Base-by-base conservation (phyloP, 2,113 vertebrate genomes). In the Heterotis niloticus region DNA sequence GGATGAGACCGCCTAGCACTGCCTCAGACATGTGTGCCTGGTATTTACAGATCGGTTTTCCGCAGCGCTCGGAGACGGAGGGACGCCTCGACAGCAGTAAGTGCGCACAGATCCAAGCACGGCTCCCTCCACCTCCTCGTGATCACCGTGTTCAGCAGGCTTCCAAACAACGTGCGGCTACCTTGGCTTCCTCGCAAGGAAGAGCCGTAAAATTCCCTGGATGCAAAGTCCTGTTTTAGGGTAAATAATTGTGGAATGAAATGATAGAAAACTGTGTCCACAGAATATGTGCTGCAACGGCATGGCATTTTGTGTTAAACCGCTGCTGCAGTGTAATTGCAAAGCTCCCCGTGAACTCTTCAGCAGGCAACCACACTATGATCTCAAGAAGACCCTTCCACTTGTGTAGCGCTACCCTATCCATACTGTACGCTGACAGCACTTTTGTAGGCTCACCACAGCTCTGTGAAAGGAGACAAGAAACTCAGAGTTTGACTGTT, bases 21-120 rank as follows among this genome's bases (percentile, higher is more conserved):
- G 81, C 88, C 88, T 88, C 86, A 86, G 90, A 92, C 90, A 91
- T 88, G 89, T 91, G 83, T 82, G 89, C 87, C 88, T 90, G 87
- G 87, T 90, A 91, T 91, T 91, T 92, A 87, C 89, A 89, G 88
- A 91, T 90, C 84, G 82, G 81, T 87, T 92, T 91, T 91, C 88
- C 84, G 64, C 51, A 82, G 80, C 87, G 88, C 87, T 89, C 89
- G 89, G 82, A 83, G 85, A 85, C 84, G 87, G 86, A 86, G 88
- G 82, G 34, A 84, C 79, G 78, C 79, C 79, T 81, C 84, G 90
- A 88, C 89, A 91, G 85, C 86, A 87, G 83, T 91, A 90, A 91
- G 86, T 90, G 89, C 85, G 87, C 89, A 88, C 88, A 91, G 90
- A 90, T 87, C 87, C 87, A 56, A 83, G 82, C 87, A 76, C 68